Evolutionary conservation across 2,113 vertebrate species (phyloP).

Genomic region (Nannospalax galili): DNA sequence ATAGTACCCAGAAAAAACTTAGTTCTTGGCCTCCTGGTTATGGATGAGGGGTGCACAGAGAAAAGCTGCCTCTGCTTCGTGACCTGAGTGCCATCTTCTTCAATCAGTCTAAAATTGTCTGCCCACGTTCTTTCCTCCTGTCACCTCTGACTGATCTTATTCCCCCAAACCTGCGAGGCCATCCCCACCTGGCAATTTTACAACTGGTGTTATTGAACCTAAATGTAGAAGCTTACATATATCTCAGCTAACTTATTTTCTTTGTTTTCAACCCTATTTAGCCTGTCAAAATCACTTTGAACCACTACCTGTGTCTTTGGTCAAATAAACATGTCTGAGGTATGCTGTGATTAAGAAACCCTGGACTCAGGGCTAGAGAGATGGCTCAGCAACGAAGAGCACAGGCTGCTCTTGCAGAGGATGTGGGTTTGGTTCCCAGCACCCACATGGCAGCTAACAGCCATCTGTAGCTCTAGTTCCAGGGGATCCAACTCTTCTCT

Average conservation of each 20-base stretch:
- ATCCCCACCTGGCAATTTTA: background rate
- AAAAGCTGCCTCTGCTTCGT: background rate
- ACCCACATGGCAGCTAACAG: too few relatives aligned
- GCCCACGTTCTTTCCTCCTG: background rate
- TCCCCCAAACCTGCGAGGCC: background rate
- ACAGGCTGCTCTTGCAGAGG: too few relatives aligned
- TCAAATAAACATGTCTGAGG: background rate
- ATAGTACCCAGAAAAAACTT: background rate
- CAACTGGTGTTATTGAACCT: background rate
- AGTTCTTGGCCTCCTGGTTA: background rate
- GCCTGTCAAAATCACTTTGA: slow-evolving; percentile 29
- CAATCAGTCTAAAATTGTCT: background rate
- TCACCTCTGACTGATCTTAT: slow-evolving; percentile 18
- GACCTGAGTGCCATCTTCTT: slow-evolving; percentile 2
- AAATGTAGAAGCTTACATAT: slow-evolving; percentile 2
- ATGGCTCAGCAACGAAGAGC: too few relatives aligned
- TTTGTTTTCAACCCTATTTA: slow-evolving; percentile 12
- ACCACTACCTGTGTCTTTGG: background rate
- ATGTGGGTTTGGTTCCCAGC: too few relatives aligned
- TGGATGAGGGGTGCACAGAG: background rate
- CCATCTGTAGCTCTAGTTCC: too few relatives aligned
- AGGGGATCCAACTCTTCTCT: too few relatives aligned
- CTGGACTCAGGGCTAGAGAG: background rate
- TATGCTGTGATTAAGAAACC: background rate
- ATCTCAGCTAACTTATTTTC: slow-evolving; percentile 30